Evolutionary conservation across 1,140 invertebrate genomes (phyloP).

Genomic region (Rhyacophila brunnea): DNA sequence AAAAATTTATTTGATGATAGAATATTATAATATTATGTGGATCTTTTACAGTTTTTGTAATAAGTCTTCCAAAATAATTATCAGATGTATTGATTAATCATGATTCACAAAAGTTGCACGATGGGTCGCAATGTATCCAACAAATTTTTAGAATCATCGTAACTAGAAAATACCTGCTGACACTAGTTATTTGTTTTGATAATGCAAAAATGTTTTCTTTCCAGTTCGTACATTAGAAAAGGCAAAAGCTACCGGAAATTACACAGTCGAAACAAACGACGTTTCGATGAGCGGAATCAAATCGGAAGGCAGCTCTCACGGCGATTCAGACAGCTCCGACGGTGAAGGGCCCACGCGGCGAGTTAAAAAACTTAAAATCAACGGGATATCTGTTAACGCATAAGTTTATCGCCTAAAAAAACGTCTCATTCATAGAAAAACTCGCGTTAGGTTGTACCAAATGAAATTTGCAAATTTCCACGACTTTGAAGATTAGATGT

Average conservation of each 20-base stretch:
- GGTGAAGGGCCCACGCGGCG: slow-evolving; percentile 51
- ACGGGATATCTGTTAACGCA: slow-evolving; percentile 43
- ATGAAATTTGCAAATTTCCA: too few species aligned
- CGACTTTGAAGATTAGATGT: too few species aligned
- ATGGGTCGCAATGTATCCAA: too few species aligned
- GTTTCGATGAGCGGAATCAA: slow-evolving; percentile 49
- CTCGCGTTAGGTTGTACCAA: too few species aligned
- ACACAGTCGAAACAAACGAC: slow-evolving; percentile 37
- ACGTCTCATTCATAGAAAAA: too few species aligned
- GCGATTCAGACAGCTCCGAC: slow-evolving; percentile 53
- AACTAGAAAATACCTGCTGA: background rate
- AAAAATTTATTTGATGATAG: too few species aligned
- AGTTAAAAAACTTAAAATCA: slow-evolving; percentile 54
- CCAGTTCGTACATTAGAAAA: slow-evolving; percentile 66
- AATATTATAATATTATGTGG: too few species aligned
- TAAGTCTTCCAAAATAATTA: too few species aligned
- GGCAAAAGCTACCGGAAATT: slow-evolving; percentile 64
- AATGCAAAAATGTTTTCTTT: slow-evolving; percentile 35
- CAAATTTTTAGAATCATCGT: background rate
- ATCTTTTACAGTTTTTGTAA: too few species aligned
- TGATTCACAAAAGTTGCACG: too few species aligned
- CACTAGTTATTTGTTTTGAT: background rate
- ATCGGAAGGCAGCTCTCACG: slow-evolving; percentile 52
- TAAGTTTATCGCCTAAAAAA: too few species aligned
- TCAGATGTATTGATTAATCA: too few species aligned